Base-by-base conservation (phyloP, 2,797 vertebrate species). In the Poeciliopsis turneri region DNA sequence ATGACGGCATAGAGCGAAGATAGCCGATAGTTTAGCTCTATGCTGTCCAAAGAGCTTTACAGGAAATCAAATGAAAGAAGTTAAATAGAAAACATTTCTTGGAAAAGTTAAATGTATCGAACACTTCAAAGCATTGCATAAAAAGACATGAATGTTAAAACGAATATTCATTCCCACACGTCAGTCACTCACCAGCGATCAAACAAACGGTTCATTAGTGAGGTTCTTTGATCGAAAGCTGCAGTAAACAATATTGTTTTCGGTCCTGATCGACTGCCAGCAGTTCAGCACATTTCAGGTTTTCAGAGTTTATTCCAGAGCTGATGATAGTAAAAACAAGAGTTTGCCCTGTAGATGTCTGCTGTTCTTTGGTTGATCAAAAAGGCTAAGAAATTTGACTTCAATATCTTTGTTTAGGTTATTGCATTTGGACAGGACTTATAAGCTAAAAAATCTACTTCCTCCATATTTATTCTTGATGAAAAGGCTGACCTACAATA, bases 271-370 rank as follows among this genome's bases (percentile, higher is more conserved):
- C 6, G 25, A 25, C 39, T 23, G 64, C 18, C 36, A 66, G 23
- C 15, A 66, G 64, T 66, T 18, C 30, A 33, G 30, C 18, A 33
- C 1, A 10, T 23, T 39, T 68, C 23, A 25, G 10, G 4, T 25
- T 68, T 68, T 68, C 23, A 43, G 39, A 68, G 64, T 41, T 68
- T 68, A 20, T 66, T 39, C 61, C 61, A 36, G 61, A 64, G 16
- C 18, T 10, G 33, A 66, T 23, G 18, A 23, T 33, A 0, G 15
- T 4, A 23, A 18, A 39, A 66, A 66, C n/a, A 16, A 36, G 12
- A 64, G 59, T 7, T 33, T 64, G 30, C 16, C 5, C 16, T 57
- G 5, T 9, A 59, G 57, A 28, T 59, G 11, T 28, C 28, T 16
- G 57, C 13, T 28, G 28, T 7, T 59, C 57, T 59, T 30, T 28